Evolutionary conservation across 2,113 vertebrate species (phyloP).

Genomic region (Ictidomys tridecemlineatus): DNA sequence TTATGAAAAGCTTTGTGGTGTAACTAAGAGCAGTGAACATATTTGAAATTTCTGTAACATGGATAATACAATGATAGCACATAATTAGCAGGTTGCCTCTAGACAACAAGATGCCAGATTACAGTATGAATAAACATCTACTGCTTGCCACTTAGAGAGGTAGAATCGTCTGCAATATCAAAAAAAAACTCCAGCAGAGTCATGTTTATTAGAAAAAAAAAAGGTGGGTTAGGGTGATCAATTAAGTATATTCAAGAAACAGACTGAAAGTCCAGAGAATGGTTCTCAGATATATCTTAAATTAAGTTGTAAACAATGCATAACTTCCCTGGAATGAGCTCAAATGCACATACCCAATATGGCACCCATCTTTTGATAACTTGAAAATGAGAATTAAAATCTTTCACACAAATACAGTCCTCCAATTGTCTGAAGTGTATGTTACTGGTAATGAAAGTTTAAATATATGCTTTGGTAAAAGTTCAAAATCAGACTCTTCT

Average conservation of each 20-base stretch:
- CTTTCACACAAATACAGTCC: not conserved
- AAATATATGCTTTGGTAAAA: conserved; percentile 19
- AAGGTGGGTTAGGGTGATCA: conserved; percentile 67
- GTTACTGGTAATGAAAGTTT: not conserved
- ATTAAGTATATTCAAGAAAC: conserved; percentile 58
- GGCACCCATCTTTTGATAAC: not conserved
- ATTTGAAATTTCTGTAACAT: conserved; percentile 74
- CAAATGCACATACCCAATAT: not conserved
- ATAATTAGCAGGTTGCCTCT: conserved; percentile 85
- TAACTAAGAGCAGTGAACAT: conserved; percentile 78
- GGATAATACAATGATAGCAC: conserved; percentile 66
- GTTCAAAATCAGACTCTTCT: conserved; percentile 54
- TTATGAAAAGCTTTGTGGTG: conserved; percentile 79
- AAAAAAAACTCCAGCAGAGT: not conserved
- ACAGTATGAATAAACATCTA: conserved; percentile 68
- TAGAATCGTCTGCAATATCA: conserved; percentile 66
- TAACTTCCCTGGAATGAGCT: conserved; percentile 59
- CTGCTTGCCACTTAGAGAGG: conserved; percentile 70
- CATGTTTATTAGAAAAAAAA: not conserved
- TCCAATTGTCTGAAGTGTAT: not conserved
- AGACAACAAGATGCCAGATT: conserved; percentile 79
- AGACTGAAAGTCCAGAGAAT: conserved; percentile 52
- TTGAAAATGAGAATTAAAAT: not conserved
- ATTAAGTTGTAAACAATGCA: conserved; percentile 54
- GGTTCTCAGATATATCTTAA: conserved; percentile 68